Conservation (phyloP, 2,113 vertebrate species). For the Dicaeum eximium region DNA sequence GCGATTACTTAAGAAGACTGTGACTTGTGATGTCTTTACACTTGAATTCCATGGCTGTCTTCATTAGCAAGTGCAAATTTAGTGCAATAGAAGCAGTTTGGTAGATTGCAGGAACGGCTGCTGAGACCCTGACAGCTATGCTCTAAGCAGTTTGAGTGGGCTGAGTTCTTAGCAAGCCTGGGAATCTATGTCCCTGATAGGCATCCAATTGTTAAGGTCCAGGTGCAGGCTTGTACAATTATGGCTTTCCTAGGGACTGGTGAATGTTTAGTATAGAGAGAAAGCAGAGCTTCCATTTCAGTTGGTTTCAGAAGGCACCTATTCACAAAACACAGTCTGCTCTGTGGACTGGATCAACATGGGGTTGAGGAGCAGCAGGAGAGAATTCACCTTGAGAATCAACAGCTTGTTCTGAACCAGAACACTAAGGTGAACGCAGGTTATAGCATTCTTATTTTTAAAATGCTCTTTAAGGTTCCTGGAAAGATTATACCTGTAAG, state of each 20-base stretch:
- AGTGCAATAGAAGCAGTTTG: neutral
- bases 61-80: neutral
- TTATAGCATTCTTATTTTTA: neutral
- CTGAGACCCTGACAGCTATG: neutral
- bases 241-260: neutral
- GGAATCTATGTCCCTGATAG: no score
- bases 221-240: neutral
- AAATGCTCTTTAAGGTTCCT: neutral
- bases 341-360: neutral
- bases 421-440: neutral
- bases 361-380: neutral
- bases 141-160: neutral
- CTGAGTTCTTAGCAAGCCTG: neutral
- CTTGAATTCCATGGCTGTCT: neutral
- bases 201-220: neutral
- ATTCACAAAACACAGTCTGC: neutral
- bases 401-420: neutral
- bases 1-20: neutral
- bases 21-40: neutral
- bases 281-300: neutral
- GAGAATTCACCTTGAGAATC: neutral
- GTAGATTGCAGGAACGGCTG: neutral
- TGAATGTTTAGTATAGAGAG: neutral
- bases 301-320: neutral
- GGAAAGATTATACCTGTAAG: neutral